Percentiles rank a stretch among this genome's conserved stretches.
Conservation (phyloP, 2,888 invertebrate species). For the Invenusta paracnida region DNA sequence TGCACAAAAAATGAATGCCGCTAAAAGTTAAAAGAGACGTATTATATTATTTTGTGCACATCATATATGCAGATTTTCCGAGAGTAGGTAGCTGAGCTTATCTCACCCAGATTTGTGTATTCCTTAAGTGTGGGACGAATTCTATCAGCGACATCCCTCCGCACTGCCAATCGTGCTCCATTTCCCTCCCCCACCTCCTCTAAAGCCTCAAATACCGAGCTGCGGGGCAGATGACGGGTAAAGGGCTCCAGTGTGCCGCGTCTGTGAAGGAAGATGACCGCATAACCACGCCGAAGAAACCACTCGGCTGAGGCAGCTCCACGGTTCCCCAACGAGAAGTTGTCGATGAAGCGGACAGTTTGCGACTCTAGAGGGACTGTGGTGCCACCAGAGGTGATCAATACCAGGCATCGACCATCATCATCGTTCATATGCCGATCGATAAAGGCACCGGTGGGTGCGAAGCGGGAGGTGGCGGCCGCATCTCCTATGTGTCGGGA, state of each 20-base stretch:
- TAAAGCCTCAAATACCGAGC: background rate
- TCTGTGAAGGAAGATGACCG: slow-evolving; percentile 87
- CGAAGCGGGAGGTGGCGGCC: background rate
- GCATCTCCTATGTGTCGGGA: background rate
- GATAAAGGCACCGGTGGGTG: background rate
- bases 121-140: background rate
- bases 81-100: no score
- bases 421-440: background rate
- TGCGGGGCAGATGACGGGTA: slow-evolving; percentile 71
- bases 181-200: background rate
- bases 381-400: slow-evolving; percentile 76
- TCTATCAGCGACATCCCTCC: background rate
- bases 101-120: slow-evolving; percentile 12
- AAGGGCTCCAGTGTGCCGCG: slow-evolving; percentile 84
- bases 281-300: slow-evolving; percentile 75
- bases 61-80: no score
- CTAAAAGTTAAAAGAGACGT: no score
- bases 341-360: slow-evolving; percentile 94
- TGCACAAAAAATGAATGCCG: no score
- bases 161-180: background rate
- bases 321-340: slow-evolving; percentile 81
- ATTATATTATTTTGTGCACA: no score
- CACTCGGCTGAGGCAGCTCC: slow-evolving; percentile 91
- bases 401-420: slow-evolving; percentile 17
- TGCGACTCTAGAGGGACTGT: slow-evolving; percentile 91